A percentile compares a stretch with the other conserved stretches of the same genome.
phyloP scores from a whole-genome alignment of 2,797 vertebrate species.

The Erethizon dorsatum region DNA sequence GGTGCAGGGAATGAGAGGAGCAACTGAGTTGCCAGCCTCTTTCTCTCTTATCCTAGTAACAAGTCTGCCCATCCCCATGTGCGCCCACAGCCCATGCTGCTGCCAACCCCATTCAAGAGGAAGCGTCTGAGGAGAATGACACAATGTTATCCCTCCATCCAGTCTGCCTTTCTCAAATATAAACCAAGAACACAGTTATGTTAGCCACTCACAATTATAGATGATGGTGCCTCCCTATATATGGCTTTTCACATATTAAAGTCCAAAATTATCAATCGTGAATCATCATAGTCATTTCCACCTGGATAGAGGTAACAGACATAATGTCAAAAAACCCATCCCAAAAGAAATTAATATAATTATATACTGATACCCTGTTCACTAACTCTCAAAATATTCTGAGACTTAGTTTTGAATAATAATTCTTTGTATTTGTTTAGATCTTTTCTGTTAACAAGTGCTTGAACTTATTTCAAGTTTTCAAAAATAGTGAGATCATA shows the following conservation, averaged over 20 bases:
- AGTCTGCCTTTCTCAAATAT: neutral
- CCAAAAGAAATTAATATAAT: neutral
- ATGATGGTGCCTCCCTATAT: neutral
- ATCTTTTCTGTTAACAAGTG: neutral
- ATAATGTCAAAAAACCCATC: neutral
- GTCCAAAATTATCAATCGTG: neutral
- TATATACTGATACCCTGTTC: neutral
- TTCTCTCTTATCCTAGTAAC: neutral
- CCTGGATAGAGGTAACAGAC: neutral
- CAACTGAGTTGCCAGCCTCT: neutral
- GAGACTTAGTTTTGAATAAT: neutral
- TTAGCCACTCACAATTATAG: neutral
- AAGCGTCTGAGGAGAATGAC: neutral
- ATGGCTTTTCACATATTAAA: neutral
- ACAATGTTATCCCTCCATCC: neutral
- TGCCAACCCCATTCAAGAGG: neutral
- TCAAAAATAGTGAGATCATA: neutral
- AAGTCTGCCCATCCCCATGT: neutral
- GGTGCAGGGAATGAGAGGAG: neutral
- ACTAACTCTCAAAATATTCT: neutral
- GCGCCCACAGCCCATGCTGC: neutral
- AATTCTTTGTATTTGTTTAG: neutral
- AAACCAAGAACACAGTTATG: neutral
- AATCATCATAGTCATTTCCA: conserved; percentile 1
- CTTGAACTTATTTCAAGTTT: neutral